Conservation (phyloP, 2,113 vertebrate genomes). For the Chelonoidis abingdonii region DNA sequence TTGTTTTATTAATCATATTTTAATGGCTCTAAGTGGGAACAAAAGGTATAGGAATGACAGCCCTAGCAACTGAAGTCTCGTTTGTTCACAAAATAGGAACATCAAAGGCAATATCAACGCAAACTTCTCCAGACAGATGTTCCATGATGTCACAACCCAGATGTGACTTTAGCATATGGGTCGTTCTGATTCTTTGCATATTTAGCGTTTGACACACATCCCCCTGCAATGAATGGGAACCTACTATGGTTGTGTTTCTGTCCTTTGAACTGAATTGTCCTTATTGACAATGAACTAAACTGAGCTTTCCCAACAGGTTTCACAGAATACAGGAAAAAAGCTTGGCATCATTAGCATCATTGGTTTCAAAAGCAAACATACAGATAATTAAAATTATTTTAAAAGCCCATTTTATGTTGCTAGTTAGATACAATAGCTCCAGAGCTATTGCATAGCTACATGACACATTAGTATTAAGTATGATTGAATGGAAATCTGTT, state of each 20-base stretch:
- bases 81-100: background rate
- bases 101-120: background rate
- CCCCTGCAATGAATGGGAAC: background rate
- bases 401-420: background rate
- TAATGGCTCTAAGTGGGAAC: background rate
- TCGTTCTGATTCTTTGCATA: background rate
- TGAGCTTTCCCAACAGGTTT: background rate
- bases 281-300: background rate
- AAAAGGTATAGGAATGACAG: background rate
- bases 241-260: background rate
- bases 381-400: background rate
- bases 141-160: background rate
- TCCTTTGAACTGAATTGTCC: background rate
- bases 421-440: background rate
- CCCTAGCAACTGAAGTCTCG: background rate
- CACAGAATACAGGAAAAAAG: background rate
- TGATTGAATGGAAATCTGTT: background rate
- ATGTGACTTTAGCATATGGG: background rate
- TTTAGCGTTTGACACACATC: background rate
- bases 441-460: background rate
- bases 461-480: background rate
- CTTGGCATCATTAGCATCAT: background rate
- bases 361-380: background rate
- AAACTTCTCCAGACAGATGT: background rate
- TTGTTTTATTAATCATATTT: slow-evolving; percentile 2